A percentile compares a stretch with the other conserved stretches of the same genome.
Conservation (phyloP, 2,797 vertebrate species). For the Strix occidentalis region DNA sequence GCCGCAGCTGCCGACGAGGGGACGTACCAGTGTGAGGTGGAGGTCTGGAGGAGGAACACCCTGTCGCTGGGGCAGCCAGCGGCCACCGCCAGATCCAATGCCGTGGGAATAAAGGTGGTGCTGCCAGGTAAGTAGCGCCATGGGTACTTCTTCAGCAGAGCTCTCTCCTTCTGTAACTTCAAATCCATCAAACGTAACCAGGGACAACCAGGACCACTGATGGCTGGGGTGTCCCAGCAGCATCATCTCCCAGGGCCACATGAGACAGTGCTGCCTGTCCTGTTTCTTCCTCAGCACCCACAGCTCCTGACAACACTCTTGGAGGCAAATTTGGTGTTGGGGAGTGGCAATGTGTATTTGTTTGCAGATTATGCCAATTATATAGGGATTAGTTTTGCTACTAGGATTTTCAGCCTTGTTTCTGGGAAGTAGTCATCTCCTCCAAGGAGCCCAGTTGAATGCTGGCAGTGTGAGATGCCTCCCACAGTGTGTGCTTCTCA, state of each 20-base stretch:
- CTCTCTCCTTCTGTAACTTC: not conserved
- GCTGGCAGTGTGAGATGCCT: rapidly evolving
- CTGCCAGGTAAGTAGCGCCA: constrained; percentile 66
- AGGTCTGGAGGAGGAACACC: constrained; percentile 50
- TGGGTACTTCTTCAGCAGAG: not conserved
- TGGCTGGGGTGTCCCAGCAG: not conserved
- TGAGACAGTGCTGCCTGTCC: not conserved
- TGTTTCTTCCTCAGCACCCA: not conserved
- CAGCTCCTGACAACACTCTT: not conserved
- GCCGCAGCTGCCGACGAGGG: not conserved
- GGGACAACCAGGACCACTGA: not conserved
- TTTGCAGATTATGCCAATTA: not conserved
- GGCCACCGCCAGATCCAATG: constrained; percentile 35
- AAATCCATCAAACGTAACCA: not conserved
- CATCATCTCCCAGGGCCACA: not conserved
- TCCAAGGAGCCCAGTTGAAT: not conserved
- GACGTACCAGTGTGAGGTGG: constrained; percentile 57
- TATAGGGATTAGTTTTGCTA: not conserved
- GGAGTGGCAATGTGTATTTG: not conserved
- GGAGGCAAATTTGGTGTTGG: not conserved
- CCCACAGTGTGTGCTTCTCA: not conserved
- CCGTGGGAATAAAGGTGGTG: constrained; percentile 47
- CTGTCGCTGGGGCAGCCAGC: not conserved
- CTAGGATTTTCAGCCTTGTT: not conserved
- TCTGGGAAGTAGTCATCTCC: not conserved